These are phyloP conservation scores for Lepidochrysops patricia DNA, from an alignment of 2,888 invertebrate species.

Conservation along the genomic window DNA sequence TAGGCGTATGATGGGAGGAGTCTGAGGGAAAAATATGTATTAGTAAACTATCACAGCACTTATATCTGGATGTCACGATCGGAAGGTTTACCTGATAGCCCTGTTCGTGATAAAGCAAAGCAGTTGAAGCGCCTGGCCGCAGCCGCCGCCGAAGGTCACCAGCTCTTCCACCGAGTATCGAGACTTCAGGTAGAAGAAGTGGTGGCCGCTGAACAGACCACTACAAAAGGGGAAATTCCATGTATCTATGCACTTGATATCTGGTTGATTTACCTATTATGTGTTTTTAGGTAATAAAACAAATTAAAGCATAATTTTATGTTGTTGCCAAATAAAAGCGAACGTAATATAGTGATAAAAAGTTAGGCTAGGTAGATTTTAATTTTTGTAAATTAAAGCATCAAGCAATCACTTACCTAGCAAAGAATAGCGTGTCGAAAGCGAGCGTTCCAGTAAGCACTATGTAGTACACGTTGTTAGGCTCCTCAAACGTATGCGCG, in stretches of 20 bases:
- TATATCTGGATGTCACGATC: too few relatives aligned
- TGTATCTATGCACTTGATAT: too few relatives aligned
- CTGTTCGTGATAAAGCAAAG: slow-evolving; percentile 68
- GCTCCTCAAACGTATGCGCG: slow-evolving; percentile 49
- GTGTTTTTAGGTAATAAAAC: too few relatives aligned
- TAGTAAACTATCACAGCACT: too few relatives aligned
- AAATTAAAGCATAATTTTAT: too few relatives aligned
- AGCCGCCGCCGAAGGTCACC: slow-evolving; percentile 53
- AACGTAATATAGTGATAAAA: too few relatives aligned
- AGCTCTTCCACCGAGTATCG: slow-evolving; percentile 61
- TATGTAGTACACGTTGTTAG: slow-evolving; percentile 62
- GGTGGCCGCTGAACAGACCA: slow-evolving; percentile 75
- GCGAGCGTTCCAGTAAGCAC: slow-evolving; percentile 72
- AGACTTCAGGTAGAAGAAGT: slow-evolving; percentile 74
- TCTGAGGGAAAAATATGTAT: too few relatives aligned
- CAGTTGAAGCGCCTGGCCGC: slow-evolving; percentile 66
- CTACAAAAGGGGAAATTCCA: too few relatives aligned
- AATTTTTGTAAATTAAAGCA: background rate
- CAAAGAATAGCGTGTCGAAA: slow-evolving; percentile 77
- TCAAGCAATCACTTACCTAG: slow-evolving; percentile 60
- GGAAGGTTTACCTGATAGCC: slow-evolving; percentile 72
- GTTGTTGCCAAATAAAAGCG: too few relatives aligned
- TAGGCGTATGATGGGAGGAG: too few relatives aligned
- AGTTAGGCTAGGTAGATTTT: too few relatives aligned
- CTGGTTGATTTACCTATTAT: too few relatives aligned